phyloP scores from a whole-genome alignment of 2,888 invertebrate genomes.

The Calliopum simillimum region DNA sequence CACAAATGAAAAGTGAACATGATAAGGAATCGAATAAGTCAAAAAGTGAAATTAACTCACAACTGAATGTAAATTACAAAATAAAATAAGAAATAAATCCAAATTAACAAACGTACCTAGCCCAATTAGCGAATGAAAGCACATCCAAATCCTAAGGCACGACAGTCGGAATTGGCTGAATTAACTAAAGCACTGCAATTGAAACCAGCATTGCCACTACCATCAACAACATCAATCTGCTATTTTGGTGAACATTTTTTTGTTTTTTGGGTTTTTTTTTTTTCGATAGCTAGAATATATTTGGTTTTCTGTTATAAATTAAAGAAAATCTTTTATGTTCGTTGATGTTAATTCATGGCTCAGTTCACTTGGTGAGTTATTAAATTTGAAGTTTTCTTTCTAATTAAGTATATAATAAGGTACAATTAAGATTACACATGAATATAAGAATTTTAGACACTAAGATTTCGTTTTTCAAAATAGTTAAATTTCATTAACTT shows the following conservation, averaged over 20 bases:
- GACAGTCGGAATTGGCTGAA: constrained; percentile 1
- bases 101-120: neutral
- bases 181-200: neutral
- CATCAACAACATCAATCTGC: neutral
- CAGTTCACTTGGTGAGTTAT: constrained; percentile 44
- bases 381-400: neutral
- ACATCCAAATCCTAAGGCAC: neutral
- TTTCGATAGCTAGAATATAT: neutral
- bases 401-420: too few relatives aligned
- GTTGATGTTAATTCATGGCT: constrained; percentile 43
- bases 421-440: too few relatives aligned
- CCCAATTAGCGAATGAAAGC: constrained; percentile 3
- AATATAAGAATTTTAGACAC: too few relatives aligned
- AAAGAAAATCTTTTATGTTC: constrained; percentile 14
- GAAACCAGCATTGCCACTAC: neutral
- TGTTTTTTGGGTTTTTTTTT: neutral
- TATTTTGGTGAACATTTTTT: constrained; percentile 9
- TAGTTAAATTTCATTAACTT: too few relatives aligned
- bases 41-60: constrained; percentile 5
- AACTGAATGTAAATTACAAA: neutral
- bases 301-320: constrained; percentile 3
- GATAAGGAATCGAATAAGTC: neutral
- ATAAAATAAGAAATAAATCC: neutral
- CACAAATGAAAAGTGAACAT: neutral
- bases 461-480: too few relatives aligned